Conservation (phyloP, 2,113 vertebrate genomes). For the Serranochromis macrocephalus region DNA sequence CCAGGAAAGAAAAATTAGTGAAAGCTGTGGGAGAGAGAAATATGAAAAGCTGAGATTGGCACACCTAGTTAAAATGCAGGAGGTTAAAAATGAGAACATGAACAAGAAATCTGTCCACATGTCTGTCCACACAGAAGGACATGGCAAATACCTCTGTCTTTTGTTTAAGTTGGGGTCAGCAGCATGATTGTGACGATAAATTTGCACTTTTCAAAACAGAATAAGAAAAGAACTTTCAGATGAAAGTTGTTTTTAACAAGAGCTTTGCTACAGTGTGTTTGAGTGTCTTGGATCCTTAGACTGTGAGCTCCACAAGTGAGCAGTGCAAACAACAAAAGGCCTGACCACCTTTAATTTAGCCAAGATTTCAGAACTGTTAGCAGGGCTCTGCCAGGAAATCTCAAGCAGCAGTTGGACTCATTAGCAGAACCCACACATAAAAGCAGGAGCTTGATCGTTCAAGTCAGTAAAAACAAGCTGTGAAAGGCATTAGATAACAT, state of each 20-base stretch:
- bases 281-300: background rate
- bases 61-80: background rate
- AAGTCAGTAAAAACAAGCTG: background rate
- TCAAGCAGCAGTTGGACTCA: background rate
- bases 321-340: background rate
- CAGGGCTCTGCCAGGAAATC: background rate
- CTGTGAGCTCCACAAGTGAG: background rate
- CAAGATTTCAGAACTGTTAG: background rate
- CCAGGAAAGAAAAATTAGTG: background rate
- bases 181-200: background rate
- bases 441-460: background rate
- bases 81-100: background rate
- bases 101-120: background rate
- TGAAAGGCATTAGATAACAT: background rate
- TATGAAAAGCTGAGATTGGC: background rate
- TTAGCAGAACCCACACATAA: background rate
- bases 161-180: background rate
- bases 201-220: background rate
- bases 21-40: background rate
- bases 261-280: background rate
- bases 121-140: background rate
- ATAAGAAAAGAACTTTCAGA: background rate
- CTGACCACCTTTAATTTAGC: background rate
- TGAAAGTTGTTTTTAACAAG: background rate
- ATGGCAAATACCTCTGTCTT: background rate